phyloP scores from a whole-genome alignment of 2,113 vertebrate genomes.

The Petroica traversi region DNA sequence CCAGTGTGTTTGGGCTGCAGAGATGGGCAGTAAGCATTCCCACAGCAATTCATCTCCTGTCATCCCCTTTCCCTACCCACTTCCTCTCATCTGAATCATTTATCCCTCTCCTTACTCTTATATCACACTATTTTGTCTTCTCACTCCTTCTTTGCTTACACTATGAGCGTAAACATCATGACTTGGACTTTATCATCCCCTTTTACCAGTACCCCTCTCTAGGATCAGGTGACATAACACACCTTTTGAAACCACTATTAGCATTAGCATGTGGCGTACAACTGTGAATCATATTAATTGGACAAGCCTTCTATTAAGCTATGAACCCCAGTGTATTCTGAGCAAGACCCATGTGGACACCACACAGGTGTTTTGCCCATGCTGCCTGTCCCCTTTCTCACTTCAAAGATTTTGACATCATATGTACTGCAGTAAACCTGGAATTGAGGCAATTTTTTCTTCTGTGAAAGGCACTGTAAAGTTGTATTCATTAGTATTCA shows the following conservation, averaged over 20 bases:
- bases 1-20: rapidly evolving
- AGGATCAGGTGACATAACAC: not conserved
- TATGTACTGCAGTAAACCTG: not conserved
- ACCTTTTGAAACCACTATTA: not conserved
- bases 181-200: not conserved
- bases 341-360: not conserved
- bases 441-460: not conserved
- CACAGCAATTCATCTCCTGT: not conserved
- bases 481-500: constrained; percentile 23
- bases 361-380: not conserved
- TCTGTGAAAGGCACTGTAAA: not conserved
- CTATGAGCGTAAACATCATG: not conserved
- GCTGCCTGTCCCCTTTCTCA: not conserved
- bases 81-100: not conserved
- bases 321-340: not conserved
- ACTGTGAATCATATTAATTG: not conserved
- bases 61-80: not conserved
- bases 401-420: not conserved
- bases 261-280: not conserved
- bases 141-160: not conserved
- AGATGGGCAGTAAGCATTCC: not conserved
- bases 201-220: not conserved
- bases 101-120: not conserved
- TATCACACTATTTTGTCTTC: not conserved
- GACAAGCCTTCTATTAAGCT: not conserved